A percentile compares a stretch with the other conserved stretches of the same genome.
Conservation (phyloP, 2,888 invertebrate genomes). For the Sesia apiformis region DNA sequence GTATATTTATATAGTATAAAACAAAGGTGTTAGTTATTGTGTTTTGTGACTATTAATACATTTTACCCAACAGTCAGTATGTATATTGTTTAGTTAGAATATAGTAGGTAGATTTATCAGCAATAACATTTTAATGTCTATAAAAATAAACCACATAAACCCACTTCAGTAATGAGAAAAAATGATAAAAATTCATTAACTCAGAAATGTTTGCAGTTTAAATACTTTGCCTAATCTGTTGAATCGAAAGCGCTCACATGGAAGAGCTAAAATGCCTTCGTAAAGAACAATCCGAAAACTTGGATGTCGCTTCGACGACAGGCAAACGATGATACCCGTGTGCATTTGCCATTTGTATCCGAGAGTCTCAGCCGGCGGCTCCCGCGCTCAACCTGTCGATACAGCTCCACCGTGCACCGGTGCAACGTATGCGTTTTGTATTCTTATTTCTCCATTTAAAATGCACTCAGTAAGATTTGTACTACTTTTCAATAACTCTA, state of each 20-base stretch:
- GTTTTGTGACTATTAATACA: no score
- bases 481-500: background rate
- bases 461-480: background rate
- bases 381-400: slow-evolving; percentile 31
- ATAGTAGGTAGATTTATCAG: no score
- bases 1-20: no score
- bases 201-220: no score
- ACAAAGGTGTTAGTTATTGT: no score
- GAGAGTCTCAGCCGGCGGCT: slow-evolving; percentile 21
- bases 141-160: no score
- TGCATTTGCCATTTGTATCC: slow-evolving; percentile 40
- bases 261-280: slow-evolving; percentile 7
- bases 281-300: slow-evolving; percentile 21
- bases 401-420: slow-evolving; percentile 16
- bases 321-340: slow-evolving; percentile 29
- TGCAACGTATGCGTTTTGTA: slow-evolving; percentile 1
- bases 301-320: slow-evolving; percentile 10
- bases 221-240: background rate
- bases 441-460: slow-evolving; percentile 1
- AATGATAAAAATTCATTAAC: no score
- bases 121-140: no score
- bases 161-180: no score
- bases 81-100: no score
- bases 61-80: no score
- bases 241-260: background rate